These are phyloP conservation scores for Sinohyriopsis cumingii DNA, from an alignment of 2,888 invertebrate genomes.

Conservation along the genomic window DNA sequence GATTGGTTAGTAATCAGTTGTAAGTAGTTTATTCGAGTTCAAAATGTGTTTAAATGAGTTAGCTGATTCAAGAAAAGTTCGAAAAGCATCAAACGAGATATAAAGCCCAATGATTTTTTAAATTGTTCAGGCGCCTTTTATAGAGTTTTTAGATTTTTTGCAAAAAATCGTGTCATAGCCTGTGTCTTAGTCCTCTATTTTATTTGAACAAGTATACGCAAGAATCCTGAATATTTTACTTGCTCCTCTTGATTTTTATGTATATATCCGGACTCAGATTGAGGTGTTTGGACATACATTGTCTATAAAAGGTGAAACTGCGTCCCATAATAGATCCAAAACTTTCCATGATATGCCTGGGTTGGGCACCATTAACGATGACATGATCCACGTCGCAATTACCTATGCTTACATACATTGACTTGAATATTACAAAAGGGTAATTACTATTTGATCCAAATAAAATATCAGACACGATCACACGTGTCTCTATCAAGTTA, in stretches of 20 bases:
- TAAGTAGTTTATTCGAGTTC: too few relatives aligned
- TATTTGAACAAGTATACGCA: too few relatives aligned
- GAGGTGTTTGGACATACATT: slow-evolving; percentile 56
- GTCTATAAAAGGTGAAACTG: slow-evolving; percentile 50
- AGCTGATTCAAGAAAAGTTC: too few relatives aligned
- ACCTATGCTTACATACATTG: slow-evolving; percentile 54
- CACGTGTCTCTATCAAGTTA: slow-evolving; percentile 37
- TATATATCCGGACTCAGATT: slow-evolving; percentile 56
- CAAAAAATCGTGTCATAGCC: too few relatives aligned
- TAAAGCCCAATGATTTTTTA: too few relatives aligned
- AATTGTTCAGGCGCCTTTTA: too few relatives aligned
- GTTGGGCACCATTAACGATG: slow-evolving; percentile 36
- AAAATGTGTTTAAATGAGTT: too few relatives aligned
- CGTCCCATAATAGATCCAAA: slow-evolving; percentile 40
- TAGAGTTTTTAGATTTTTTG: too few relatives aligned
- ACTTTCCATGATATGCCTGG: slow-evolving; percentile 44
- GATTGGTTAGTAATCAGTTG: too few relatives aligned
- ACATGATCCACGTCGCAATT: slow-evolving; percentile 52
- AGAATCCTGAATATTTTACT: too few relatives aligned
- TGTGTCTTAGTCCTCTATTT: too few relatives aligned
- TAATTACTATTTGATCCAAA: slow-evolving; percentile 27
- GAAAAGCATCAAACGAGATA: too few relatives aligned
- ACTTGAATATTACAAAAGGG: slow-evolving; percentile 51
- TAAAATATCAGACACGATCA: slow-evolving; percentile 35
- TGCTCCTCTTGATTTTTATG: slow-evolving; percentile 44